A percentile compares a stretch with the other conserved stretches of the same genome.
Conservation (phyloP, 2,113 vertebrate species). For the Limanda limanda region DNA sequence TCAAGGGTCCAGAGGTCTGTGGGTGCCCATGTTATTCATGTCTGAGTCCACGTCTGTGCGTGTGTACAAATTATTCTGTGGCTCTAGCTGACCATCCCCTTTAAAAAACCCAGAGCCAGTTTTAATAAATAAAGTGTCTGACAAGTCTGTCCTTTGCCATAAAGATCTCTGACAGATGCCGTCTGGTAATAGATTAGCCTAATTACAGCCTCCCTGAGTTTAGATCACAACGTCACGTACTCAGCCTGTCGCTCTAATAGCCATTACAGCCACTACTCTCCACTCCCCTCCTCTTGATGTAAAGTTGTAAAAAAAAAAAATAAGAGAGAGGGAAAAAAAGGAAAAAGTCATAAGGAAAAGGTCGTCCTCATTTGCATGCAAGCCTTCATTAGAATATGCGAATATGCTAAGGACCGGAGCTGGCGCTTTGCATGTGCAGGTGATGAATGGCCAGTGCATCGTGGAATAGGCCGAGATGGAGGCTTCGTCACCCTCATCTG, state of each 20-base stretch:
- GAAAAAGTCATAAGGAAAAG: constrained; percentile 87
- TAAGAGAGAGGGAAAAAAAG: constrained; percentile 7
- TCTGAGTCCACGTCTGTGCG: constrained; percentile 21
- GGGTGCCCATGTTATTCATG: constrained; percentile 31
- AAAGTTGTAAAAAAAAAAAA: constrained; percentile 88
- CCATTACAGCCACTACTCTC: constrained; percentile 70
- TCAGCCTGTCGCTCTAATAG: constrained; percentile 82
- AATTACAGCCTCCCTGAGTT: constrained; percentile 95
- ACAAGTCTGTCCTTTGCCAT: constrained; percentile 90
- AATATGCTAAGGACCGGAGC: constrained; percentile 97
- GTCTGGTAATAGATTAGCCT: constrained; percentile 97
- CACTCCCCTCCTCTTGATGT: constrained; percentile 88
- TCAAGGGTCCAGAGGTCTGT: constrained; percentile 42
- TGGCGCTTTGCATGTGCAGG: constrained; percentile 93
- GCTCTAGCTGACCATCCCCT: constrained; percentile 48
- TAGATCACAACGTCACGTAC: constrained; percentile 91
- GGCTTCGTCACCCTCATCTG: constrained; percentile 96
- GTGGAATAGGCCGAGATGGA: constrained; percentile 88
- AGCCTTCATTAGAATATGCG: constrained; percentile 99
- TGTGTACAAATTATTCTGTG: constrained; percentile 5
- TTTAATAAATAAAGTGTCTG: constrained; percentile 81
- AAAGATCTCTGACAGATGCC: constrained; percentile 91
- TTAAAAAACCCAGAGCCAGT: constrained; percentile 37
- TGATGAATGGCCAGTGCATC: constrained; percentile 95
- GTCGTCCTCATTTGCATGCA: constrained; percentile 98